Base-by-base conservation (phyloP, 30 jellyfish, hydroid and myxozoan genomes). In the Cassiopea andromeda region DNA sequence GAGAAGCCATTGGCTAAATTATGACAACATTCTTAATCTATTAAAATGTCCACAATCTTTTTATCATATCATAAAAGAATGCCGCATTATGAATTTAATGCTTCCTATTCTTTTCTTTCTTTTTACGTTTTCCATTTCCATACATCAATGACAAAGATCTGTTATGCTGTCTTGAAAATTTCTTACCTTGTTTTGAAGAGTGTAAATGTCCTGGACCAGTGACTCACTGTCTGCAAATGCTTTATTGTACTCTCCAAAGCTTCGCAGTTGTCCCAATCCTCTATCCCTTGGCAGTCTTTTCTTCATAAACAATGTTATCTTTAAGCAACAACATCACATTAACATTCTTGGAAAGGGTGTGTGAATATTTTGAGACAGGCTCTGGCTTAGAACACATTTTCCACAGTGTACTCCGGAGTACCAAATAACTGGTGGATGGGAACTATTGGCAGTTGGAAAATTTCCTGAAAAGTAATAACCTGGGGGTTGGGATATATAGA, bases 161-260 rank as follows among this genome's bases (percentile, higher is more conserved):
- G 64, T 10, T 3, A 54, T 54, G 12, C 64, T 54, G 64, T 3
- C 12, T 54, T 54, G 64, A 54, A 3, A 3, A 3, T 54, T 6
- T 10, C 7, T 17, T 54, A 83, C 91, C 85, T 83, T 83, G 19
- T 73, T 48, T 0, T 83, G 85, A 45, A 43, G 59, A 15, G 67
- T 58, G 83, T 19, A 70, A 57, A 83, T n/a, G 44, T 83, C 91
- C n/a, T 83, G 91, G 45, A 64, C 59, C 66, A 83, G n/a, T 12
- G 91, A 83, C 15, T 73, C 91, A 19, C 66, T 83, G 75, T 83
- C 91, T 0, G 84, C 79, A 45, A 83, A 73, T 15, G 85, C 72
- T 70, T 72, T 83, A 59, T 60, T 69, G 59, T 64, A 70, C 19
- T 58, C 59, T 48, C 69, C 91, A 70, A 83, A 69, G 38, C 7